Evolutionary conservation across 2,888 invertebrate species (phyloP).

Genomic region (Steinernema scapterisci): DNA sequence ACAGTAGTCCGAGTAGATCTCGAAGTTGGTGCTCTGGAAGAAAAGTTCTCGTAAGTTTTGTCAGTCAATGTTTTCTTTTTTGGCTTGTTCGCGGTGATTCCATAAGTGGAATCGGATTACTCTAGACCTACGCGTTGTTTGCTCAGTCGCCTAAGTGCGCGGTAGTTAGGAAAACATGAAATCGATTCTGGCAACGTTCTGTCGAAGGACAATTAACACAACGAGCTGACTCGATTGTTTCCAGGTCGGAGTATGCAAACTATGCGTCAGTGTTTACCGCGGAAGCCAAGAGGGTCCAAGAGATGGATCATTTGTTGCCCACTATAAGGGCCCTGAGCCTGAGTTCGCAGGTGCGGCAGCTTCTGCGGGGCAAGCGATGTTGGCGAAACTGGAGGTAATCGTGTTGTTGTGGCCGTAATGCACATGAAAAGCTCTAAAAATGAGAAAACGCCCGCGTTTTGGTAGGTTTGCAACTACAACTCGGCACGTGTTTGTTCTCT

Average conservation of each 20-base stretch:
- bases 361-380: no score
- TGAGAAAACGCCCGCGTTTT: no score
- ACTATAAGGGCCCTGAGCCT: no score
- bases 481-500: background rate
- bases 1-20: constrained; percentile 85
- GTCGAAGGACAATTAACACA: background rate
- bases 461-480: background rate
- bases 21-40: constrained; percentile 71
- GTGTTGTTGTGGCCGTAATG: background rate
- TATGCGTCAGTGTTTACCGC: no score
- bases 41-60: background rate
- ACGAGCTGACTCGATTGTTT: no score
- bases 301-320: no score
- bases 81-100: background rate
- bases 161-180: background rate
- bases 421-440: background rate
- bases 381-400: no score
- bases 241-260: no score
- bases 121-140: constrained; percentile 5
- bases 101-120: constrained; percentile 2
- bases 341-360: no score
- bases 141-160: background rate
- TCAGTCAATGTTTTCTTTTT: background rate
- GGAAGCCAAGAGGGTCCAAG: no score
- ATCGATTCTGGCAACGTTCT: background rate